Conservation (phyloP, 2,888 invertebrate genomes). For the Pseudeuparius sepicola region DNA sequence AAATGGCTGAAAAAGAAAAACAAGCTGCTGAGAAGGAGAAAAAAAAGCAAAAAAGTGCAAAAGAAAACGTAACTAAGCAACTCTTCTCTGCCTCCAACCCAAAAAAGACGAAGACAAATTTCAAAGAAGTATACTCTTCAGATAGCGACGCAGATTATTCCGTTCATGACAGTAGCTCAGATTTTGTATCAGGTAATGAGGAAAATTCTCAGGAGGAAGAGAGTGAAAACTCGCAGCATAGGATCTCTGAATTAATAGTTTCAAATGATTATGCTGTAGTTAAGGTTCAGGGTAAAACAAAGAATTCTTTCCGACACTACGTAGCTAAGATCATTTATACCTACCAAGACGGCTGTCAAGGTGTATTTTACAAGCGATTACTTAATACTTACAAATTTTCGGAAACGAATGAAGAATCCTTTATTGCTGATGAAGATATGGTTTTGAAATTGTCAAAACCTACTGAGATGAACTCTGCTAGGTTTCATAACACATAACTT, state of each 20-base stretch:
- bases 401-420: slow-evolving; percentile 14
- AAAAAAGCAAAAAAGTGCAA: slow-evolving; percentile 11
- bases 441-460: slow-evolving; percentile 12
- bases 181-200: slow-evolving; percentile 4
- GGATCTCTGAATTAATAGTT: slow-evolving; percentile 5
- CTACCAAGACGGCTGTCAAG: slow-evolving; percentile 11
- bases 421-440: slow-evolving; percentile 9
- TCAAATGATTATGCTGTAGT: slow-evolving; percentile 14
- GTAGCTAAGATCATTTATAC: slow-evolving; percentile 11
- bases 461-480: slow-evolving; percentile 10
- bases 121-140: slow-evolving; percentile 3
- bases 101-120: slow-evolving; percentile 7
- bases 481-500: slow-evolving; percentile 12
- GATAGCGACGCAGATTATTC: slow-evolving; percentile 9
- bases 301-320: slow-evolving; percentile 15
- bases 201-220: slow-evolving; percentile 11
- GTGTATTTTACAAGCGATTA: slow-evolving; percentile 14
- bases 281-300: slow-evolving; percentile 13
- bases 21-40: slow-evolving; percentile 11
- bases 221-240: slow-evolving; percentile 8
- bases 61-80: slow-evolving; percentile 12
- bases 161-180: slow-evolving; percentile 9
- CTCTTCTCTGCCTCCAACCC: slow-evolving; percentile 7
- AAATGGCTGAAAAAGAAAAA: slow-evolving; percentile 15
- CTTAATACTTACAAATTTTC: slow-evolving; percentile 11